Evolutionary conservation across 2,797 vertebrate genomes (phyloP), one percentile per base, ranked within the genome.

Genomic region (Chelmon rostratus): DNA sequence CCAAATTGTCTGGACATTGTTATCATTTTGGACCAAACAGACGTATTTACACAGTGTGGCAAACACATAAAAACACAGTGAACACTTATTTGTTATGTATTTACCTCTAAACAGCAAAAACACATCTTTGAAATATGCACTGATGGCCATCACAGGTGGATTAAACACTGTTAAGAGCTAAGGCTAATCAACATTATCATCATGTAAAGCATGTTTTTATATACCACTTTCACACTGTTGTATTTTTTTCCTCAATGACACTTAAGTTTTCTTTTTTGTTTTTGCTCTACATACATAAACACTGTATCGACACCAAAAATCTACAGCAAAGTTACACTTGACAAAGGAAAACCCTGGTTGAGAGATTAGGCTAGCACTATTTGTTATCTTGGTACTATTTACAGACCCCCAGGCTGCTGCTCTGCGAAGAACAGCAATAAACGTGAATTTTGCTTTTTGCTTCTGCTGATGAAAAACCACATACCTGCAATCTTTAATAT

Each of bases 201-300:
- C 78, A 86, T 91, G 89, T 93, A 93, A 92, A 93, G 90, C 90
- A 76, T 82, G 84, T 90, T 88, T 81, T 87, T 64, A 88, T 89
- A 90, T 70, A 92, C 78, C 88, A 92, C 81, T 58, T 89, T 91
- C 88, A 93, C 91, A 88, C 84, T 16, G 68, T 85, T 88, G 76
- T 70, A 68, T 74, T 87, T 86, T 47, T 85, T 87, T 84, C 83
- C 79, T 85, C 81, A 90, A 75, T 86, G 89, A 94, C 93, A 93
- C 79, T 89, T 88, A 94, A 70, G 31, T 53, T 72, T 65, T 78
- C 21, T 76, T 86, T 87, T 79, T 86, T 79, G 50, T 89, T 92
- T 93, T 93, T 93, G 93, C 93, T 95, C 91, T 93, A 95, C 92
- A 82, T 77, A 94, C 92, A 94, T 88, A 88, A 94, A 95, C 94